A percentile compares a stretch with the other conserved stretches of the same genome.
Conservation (phyloP, 1,140 invertebrate species). For the Helicoverpa armigera region DNA sequence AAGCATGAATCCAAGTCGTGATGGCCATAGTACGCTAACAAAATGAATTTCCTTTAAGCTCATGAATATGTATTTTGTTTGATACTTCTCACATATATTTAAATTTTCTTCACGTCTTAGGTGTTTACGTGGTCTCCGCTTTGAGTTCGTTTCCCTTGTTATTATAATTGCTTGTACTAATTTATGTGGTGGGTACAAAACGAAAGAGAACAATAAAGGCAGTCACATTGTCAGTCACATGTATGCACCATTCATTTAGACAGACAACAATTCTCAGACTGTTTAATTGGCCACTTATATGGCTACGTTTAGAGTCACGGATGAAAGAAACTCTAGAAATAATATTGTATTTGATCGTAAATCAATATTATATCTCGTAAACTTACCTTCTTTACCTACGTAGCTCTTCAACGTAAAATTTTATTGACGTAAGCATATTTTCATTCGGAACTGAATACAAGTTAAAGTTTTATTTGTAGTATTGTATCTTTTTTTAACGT, state of each 20-base stretch:
- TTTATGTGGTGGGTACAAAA: constrained; percentile 9
- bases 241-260: constrained; percentile 49
- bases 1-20: constrained; percentile 15
- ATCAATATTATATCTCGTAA: not conserved
- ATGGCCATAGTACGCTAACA: constrained; percentile 20
- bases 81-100: constrained; percentile 21
- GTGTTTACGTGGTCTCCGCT: not conserved
- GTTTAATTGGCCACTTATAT: constrained; percentile 52
- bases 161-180: constrained; percentile 37
- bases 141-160: constrained; percentile 20
- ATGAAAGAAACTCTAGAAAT: not conserved
- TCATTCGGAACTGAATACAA: too few relatives aligned
- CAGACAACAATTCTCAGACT: constrained; percentile 36
- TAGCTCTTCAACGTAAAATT: too few relatives aligned
- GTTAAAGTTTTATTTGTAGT: too few relatives aligned
- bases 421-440: too few relatives aligned
- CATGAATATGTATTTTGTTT: constrained; percentile 11
- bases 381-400: not conserved
- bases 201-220: constrained; percentile 11
- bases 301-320: constrained; percentile 2
- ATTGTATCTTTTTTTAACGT: too few relatives aligned
- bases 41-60: not conserved
- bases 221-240: constrained; percentile 55
- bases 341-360: constrained; percentile 1
- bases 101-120: not conserved